phyloP scores from a whole-genome alignment of 2,113 vertebrate species.

The Heterotis niloticus region DNA sequence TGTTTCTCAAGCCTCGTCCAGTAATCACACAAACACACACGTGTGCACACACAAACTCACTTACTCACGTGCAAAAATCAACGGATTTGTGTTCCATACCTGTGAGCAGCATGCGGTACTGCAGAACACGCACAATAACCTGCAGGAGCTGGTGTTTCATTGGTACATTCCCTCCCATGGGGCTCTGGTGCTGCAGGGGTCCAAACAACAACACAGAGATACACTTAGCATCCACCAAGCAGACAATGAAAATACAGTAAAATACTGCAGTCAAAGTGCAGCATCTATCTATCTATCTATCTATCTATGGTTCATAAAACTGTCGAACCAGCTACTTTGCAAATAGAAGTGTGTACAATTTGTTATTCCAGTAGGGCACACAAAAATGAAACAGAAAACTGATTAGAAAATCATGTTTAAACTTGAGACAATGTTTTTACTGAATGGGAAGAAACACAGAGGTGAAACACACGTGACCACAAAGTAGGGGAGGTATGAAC shows the following conservation, averaged over 20 bases:
- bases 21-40: too few relatives aligned
- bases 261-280: background rate
- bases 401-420: too few relatives aligned
- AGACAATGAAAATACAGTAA: background rate
- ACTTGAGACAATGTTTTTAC: too few relatives aligned
- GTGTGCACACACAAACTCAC: background rate
- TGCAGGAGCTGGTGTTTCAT: constrained; percentile 82
- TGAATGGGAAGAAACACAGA: background rate
- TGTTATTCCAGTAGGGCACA: too few relatives aligned
- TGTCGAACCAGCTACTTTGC: too few relatives aligned
- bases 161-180: constrained; percentile 57
- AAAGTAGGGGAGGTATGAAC: too few relatives aligned
- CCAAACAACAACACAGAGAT: constrained; percentile 3
- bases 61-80: constrained; percentile 6
- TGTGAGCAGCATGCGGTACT: constrained; percentile 89
- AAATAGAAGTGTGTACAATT: too few relatives aligned
- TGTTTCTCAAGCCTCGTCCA: too few relatives aligned
- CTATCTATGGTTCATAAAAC: too few relatives aligned
- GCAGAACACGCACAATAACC: constrained; percentile 84
- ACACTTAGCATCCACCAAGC: background rate
- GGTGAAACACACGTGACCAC: background rate
- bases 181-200: constrained; percentile 56
- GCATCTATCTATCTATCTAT: too few relatives aligned
- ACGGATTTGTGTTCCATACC: constrained; percentile 60
- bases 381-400: too few relatives aligned